Base-by-base conservation (phyloP, 2,888 invertebrate genomes). In the Exocentrus adspersus region DNA sequence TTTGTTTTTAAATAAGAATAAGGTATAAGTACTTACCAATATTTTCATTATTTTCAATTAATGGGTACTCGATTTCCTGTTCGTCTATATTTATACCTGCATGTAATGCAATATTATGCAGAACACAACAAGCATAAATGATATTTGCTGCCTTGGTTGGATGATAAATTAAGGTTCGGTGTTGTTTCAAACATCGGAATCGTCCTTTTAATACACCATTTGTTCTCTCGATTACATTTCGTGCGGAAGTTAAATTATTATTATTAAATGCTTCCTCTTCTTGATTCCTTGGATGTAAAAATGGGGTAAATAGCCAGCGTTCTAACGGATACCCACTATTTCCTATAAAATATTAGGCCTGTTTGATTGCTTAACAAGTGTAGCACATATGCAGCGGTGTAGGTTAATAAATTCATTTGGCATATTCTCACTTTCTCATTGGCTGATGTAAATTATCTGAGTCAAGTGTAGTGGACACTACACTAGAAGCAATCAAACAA, bases 121-220 rank as follows among this genome's bases (percentile, higher is more conserved):
- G 10, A 14, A 57, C 57, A 46, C 30, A 30, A 46, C 46, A 57
- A 3, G 32, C 16, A 46, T 45, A 46, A 19, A 57, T 46, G 16
- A 57, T 46, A 32, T 46, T 32, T 19, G 43, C 45, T 9, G 57
- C 46, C 19, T 16, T 45, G 3, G 32, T 9, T 32, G 46, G 45
- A 7, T 43, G 24, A 20, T 57, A 57, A 10, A 32, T 32, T 17
- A 57, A 14, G 1, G 32, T 46, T 57, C 46, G 10, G 6, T 46
- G 57, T n/a, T 32, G 42, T 9, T 28, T 20, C 17, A 57, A 46
- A 32, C 57, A 57, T 0, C 57, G 45, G 20, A 57, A 46, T 20
- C 52, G 32, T 28, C 32, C 30, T 32, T 57, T 57, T 45, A 57
- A n/a, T 2, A 46, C 14, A 30, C 57, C 57, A 45, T 57, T 57